phyloP scores from a whole-genome alignment of 2,113 vertebrate genomes.

The Oplegnathus fasciatus region DNA sequence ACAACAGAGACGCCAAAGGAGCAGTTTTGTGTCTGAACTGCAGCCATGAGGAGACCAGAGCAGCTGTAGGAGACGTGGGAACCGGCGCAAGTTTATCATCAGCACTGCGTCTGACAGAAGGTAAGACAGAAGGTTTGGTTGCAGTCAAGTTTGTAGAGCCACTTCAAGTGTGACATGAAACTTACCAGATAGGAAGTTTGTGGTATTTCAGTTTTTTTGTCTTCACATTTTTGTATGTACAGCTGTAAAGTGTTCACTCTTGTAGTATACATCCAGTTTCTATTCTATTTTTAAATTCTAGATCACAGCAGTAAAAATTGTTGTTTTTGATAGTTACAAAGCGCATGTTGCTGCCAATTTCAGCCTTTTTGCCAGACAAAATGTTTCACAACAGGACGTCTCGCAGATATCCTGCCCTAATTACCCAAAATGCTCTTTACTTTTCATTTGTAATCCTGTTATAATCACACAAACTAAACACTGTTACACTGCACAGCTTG shows the following conservation, averaged over 20 bases:
- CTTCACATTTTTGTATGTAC: neutral
- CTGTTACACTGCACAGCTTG: constrained; percentile 27
- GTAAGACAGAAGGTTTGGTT: constrained; percentile 20
- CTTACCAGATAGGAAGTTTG: constrained; percentile 43
- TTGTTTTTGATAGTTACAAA: constrained; percentile 17
- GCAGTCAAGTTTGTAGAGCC: constrained; percentile 7
- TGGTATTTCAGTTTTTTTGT: constrained; percentile 12
- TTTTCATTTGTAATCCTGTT: constrained; percentile 60
- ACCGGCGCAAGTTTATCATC: constrained; percentile 23
- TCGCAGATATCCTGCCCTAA: constrained; percentile 56
- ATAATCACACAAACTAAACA: constrained; percentile 44
- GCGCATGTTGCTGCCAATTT: constrained; percentile 5
- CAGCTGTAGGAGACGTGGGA: constrained; percentile 45
- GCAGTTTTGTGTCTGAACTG: constrained; percentile 17
- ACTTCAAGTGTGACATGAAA: neutral
- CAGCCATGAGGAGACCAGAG: constrained; percentile 33
- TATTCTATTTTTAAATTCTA: neutral
- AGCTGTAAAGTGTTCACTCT: neutral
- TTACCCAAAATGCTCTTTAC: constrained; percentile 60
- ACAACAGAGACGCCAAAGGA: constrained; percentile 46
- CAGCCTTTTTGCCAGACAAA: constrained; percentile 11
- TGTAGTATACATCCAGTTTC: neutral
- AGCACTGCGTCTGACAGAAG: constrained; percentile 36
- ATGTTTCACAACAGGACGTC: constrained; percentile 55
- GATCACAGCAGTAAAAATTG: neutral